These are phyloP conservation scores for Chelonus formosanus DNA, from an alignment of 2,888 invertebrate genomes.

Conservation along the genomic window DNA sequence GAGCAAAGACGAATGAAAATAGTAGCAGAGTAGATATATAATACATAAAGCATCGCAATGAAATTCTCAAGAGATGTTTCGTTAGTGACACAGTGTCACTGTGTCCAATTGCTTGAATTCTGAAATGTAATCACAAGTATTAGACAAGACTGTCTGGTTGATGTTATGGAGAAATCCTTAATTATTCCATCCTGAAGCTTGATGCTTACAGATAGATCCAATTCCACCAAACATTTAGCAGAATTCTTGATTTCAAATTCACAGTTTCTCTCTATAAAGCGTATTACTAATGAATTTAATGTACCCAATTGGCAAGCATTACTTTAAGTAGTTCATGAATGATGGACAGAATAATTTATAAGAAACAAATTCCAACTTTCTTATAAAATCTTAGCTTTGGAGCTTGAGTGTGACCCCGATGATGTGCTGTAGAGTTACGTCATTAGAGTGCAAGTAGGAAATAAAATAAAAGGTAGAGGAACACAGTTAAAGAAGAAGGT, in stretches of 20 bases:
- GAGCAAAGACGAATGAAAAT: too few relatives aligned
- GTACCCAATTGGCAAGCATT: too few relatives aligned
- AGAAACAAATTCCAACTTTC: constrained; percentile 1
- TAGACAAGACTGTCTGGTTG: constrained; percentile 25
- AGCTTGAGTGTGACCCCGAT: constrained; percentile 13
- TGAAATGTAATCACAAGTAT: too few relatives aligned
- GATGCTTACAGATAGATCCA: constrained; percentile 28
- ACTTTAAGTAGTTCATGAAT: constrained; percentile 1
- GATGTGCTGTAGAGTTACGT: too few relatives aligned
- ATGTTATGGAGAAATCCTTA: constrained; percentile 34
- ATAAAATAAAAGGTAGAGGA: constrained; percentile 34
- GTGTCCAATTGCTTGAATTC: too few relatives aligned
- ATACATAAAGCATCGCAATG: too few relatives aligned
- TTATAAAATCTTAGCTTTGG: background rate
- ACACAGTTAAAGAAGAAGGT: constrained; percentile 30
- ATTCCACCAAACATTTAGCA: constrained; percentile 10
- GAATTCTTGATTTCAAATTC: constrained; percentile 25
- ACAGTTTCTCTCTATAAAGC: constrained; percentile 12
- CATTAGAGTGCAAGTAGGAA: constrained; percentile 17
- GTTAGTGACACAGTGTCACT: constrained; percentile 1
- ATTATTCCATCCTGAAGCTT: constrained; percentile 30
- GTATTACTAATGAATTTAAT: too few relatives aligned
- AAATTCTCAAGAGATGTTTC: constrained; percentile 22
- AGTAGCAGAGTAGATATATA: too few relatives aligned
- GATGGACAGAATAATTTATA: background rate